These are phyloP conservation scores for cattle (Bos taurus) DNA, from an alignment of 2,113 vertebrate genomes.

Conservation along the genomic window ARS-UCD2.0 NC_037354.1:30673001-30673500, in stretches of 20 bases:
- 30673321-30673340: accelerated
- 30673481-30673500: too few species aligned
- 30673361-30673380: too few species aligned
- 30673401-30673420: too few species aligned
- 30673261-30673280: too few species aligned
- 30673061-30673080: neutral
- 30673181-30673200: neutral
- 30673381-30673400: too few species aligned
- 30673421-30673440: too few species aligned
- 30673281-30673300: too few species aligned
- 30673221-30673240: neutral
- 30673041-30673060: neutral
- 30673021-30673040: neutral
- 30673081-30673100: neutral
- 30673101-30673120: neutral
- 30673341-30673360: too few species aligned
- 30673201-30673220: neutral
- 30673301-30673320: too few species aligned
- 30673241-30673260: too few species aligned
- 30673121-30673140: neutral
- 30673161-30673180: neutral
- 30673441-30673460: too few species aligned
- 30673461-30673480: too few species aligned
- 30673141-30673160: neutral
- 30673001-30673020: neutral